Conservation (phyloP, 2,888 invertebrate genomes). For the Invenusta paracnida region DNA sequence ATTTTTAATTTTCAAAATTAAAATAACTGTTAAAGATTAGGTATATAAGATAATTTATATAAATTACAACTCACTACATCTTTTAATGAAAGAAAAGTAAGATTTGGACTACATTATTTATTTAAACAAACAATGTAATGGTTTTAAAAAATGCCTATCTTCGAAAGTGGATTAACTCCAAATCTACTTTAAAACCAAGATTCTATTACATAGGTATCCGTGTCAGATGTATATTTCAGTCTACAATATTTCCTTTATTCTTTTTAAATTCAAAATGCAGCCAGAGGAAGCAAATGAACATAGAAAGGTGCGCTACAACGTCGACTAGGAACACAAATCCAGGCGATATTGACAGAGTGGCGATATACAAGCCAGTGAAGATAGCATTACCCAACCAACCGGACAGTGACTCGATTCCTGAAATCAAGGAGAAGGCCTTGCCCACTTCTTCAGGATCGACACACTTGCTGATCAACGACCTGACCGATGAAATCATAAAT, state of each 20-base stretch:
- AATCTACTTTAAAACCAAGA: no score
- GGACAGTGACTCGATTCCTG: slow-evolving; percentile 55
- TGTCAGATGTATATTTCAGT: no score
- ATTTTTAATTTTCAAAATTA: no score
- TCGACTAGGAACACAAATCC: slow-evolving; percentile 54
- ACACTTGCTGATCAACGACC: slow-evolving; percentile 56
- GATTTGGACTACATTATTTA: no score
- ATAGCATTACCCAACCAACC: slow-evolving; percentile 54
- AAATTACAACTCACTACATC: no score
- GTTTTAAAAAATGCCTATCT: no score
- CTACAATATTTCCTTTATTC: not conserved
- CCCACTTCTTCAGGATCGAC: slow-evolving; percentile 56
- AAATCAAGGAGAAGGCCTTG: slow-evolving; percentile 55
- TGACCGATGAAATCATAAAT: slow-evolving; percentile 49
- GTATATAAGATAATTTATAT: no score
- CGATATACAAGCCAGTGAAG: slow-evolving; percentile 55
- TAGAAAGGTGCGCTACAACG: slow-evolving; percentile 50
- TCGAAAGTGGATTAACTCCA: no score
- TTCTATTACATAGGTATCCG: no score
- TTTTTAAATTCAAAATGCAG: not conserved
- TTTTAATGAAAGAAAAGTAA: no score
- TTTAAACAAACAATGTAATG: no score
- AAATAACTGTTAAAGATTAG: no score
- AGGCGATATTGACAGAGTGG: slow-evolving; percentile 52
- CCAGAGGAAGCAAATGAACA: slow-evolving; percentile 76